A percentile compares a stretch with the other conserved stretches of the same genome.
Evolutionary conservation across 2,888 invertebrate species (phyloP).

Genomic region (Halictus ligatus): DNA sequence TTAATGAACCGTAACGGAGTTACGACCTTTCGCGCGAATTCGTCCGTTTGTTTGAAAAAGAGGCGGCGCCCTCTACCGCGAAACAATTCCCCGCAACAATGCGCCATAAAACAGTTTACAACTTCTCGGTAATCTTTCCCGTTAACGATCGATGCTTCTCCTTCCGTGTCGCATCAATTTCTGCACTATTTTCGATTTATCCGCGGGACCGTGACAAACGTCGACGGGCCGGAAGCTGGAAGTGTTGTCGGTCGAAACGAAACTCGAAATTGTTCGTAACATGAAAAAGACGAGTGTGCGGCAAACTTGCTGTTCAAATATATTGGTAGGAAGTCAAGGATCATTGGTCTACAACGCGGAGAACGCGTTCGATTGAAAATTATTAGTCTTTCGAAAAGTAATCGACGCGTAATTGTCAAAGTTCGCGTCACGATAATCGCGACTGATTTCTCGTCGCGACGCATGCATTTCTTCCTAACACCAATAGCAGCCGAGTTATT

Average conservation of each 20-base stretch:
- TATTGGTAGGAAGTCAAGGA: too few relatives aligned
- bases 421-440: too few relatives aligned
- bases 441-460: too few relatives aligned
- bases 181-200: neutral
- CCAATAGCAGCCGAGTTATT: too few relatives aligned
- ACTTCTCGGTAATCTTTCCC: neutral
- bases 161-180: neutral
- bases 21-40: conserved; percentile 31
- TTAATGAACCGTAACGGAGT: conserved; percentile 62
- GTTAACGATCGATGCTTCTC: neutral
- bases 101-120: neutral
- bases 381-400: too few relatives aligned
- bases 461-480: too few relatives aligned
- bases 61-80: neutral
- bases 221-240: neutral
- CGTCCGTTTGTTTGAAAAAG: conserved; percentile 20
- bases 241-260: too few relatives aligned
- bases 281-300: too few relatives aligned
- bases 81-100: conserved; percentile 22
- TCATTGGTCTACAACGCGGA: too few relatives aligned
- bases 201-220: neutral
- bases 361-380: too few relatives aligned
- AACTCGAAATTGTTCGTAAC: neutral
- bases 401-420: too few relatives aligned
- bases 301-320: too few relatives aligned